Evolutionary conservation across 2,113 vertebrate species (phyloP), one percentile per base, ranked within the genome.

Genomic region (Phocoena sinus): DNA sequence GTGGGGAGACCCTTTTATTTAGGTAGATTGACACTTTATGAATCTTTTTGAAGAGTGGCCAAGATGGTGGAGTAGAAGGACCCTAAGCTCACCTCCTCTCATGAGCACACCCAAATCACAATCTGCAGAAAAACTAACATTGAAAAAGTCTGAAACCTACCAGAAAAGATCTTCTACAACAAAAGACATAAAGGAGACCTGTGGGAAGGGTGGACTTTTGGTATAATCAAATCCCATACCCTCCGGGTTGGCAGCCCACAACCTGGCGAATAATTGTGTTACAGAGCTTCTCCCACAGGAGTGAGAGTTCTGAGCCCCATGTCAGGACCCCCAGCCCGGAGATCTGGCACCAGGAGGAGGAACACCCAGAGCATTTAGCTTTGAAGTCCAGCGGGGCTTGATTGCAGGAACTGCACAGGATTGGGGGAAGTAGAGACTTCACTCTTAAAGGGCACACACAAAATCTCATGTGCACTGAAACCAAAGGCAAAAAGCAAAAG

Each of bases 401-500:
- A 76, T 33, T 76, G 15, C 26, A 76, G 47, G 4, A 76, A 18
- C 15, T 1, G 5, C 28, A 33, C 15, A 76, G 28, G 44, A 76
- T 17, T 50, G 15, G 31, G 28, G 28, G 44, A 31, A 15, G 26
- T 47, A 76, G 44, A 76, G 1, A 31, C 73, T 76, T 50, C 44
- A 76, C 4, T 33, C 44, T 10, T 47, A 50, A 76, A 76, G 41
- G 73, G 25, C 41, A 20, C 25, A 17, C 25, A 44, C 13, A 17
- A 17, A 47, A 76, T 20, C 44, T 50, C 73, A 47, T 47, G 28
- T 20, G 15, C 44, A 31, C 44, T 58, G 47, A 44, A 15, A 50
- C 28, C 73, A 76, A 76, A 0, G 0, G 8, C 15, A 20, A 50
- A 76, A 0, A 0, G 4, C 26, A 20, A 76, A 50, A 50, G 28